phyloP scores from a whole-genome alignment of 2,113 vertebrate species.

The Pterocles orientalis region DNA sequence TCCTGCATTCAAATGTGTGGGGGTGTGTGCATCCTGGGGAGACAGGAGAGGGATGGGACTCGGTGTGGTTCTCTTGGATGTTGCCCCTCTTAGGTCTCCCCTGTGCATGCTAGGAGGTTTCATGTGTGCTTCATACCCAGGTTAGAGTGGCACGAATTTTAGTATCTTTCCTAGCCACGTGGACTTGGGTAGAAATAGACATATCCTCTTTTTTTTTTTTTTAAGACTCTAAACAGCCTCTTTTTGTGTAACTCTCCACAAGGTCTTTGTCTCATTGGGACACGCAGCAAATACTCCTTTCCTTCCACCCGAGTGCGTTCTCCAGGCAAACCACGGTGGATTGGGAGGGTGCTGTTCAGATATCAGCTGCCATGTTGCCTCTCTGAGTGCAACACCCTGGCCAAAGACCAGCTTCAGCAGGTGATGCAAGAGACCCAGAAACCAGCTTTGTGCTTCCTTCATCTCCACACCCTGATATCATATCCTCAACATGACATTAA shows the following conservation, averaged over 20 bases:
- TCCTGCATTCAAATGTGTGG: constrained; percentile 54
- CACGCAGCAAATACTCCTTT: background rate
- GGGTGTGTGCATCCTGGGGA: background rate
- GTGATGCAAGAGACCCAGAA: background rate
- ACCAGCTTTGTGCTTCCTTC: background rate
- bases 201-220: background rate
- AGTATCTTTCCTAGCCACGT: background rate
- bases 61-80: background rate
- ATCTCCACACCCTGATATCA: background rate
- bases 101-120: background rate
- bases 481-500: background rate
- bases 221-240: background rate
- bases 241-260: background rate
- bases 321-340: background rate
- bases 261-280: background rate
- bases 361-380: accelerated
- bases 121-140: background rate
- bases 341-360: background rate
- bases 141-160: background rate
- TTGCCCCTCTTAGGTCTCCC: background rate
- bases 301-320: background rate
- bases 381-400: background rate
- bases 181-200: background rate
- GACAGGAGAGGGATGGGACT: background rate
- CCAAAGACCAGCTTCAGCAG: background rate